Evolutionary conservation across 2,797 vertebrate species (phyloP).

Genomic region (Orestias chungarensis): DNA sequence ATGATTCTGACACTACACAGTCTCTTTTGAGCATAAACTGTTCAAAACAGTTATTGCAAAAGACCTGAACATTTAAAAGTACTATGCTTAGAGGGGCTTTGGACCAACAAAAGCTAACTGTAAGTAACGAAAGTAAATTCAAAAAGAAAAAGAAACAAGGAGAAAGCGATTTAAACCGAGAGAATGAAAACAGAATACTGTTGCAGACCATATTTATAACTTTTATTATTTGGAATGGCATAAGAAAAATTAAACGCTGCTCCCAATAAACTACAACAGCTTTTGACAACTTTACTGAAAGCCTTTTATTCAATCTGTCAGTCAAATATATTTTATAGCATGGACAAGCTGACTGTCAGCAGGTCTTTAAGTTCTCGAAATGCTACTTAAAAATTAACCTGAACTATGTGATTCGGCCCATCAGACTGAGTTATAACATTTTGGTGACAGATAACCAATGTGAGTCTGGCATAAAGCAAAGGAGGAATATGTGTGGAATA

Average conservation of each 20-base stretch:
- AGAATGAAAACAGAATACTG: slow-evolving; percentile 14
- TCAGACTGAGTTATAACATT: background rate
- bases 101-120: slow-evolving; percentile 41
- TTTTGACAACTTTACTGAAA: background rate
- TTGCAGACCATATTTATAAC: background rate
- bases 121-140: too few species aligned
- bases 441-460: background rate
- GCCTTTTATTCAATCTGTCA: slow-evolving; percentile 11
- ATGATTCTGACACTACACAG: slow-evolving; percentile 30
- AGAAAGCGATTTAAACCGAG: slow-evolving; percentile 1
- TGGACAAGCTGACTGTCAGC: background rate
- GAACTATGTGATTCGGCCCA: background rate
- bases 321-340: slow-evolving; percentile 36
- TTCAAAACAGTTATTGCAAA: slow-evolving; percentile 44
- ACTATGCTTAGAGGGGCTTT: slow-evolving; percentile 23
- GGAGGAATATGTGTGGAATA: background rate
- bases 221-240: slow-evolving; percentile 17
- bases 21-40: slow-evolving; percentile 43
- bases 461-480: background rate
- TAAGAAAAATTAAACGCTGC: background rate
- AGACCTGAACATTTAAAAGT: slow-evolving; percentile 35
- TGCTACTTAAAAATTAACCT: background rate
- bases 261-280: background rate
- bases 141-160: slow-evolving; percentile 32
- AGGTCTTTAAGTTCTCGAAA: background rate